Evolutionary conservation across 1,140 invertebrate species (phyloP).

Genomic region (Cydia fagiglandana): DNA sequence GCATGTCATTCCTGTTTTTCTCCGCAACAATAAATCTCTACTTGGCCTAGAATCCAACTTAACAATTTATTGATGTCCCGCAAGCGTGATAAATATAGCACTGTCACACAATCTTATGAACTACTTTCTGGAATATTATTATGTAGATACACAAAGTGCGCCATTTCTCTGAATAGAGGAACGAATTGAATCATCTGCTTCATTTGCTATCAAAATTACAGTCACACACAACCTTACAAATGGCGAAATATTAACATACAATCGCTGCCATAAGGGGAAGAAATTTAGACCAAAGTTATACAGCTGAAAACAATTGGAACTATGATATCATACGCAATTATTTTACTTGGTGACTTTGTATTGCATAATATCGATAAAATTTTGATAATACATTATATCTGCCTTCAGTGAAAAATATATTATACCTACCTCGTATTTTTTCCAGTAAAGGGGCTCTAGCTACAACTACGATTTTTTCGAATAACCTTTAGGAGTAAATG

Average conservation of each 20-base stretch:
- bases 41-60: constrained; percentile 22
- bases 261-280: constrained; percentile 16
- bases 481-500: constrained; percentile 42
- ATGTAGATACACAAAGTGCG: background rate
- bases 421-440: background rate
- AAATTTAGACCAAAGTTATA: constrained; percentile 19
- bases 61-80: constrained; percentile 4
- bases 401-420: background rate
- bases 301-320: background rate
- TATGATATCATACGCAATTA: constrained; percentile 4
- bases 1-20: background rate
- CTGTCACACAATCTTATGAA: constrained; percentile 5
- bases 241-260: constrained; percentile 22
- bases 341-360: background rate
- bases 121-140: constrained; percentile 2
- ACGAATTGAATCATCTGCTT: constrained; percentile 22
- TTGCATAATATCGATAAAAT: background rate
- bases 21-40: constrained; percentile 23
- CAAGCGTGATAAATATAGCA: constrained; percentile 8
- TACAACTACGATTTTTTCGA: constrained; percentile 19
- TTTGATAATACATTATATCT: background rate
- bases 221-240: background rate
- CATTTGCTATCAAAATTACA: constrained; percentile 8
- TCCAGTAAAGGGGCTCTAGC: background rate
- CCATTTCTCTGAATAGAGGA: constrained; percentile 4